A percentile compares a stretch with the other conserved stretches of the same genome.
Evolutionary conservation across 37 sponge, comb jelly and placozoan genomes (phyloP).

Genomic region (Diacarnus erythraeanus): DNA sequence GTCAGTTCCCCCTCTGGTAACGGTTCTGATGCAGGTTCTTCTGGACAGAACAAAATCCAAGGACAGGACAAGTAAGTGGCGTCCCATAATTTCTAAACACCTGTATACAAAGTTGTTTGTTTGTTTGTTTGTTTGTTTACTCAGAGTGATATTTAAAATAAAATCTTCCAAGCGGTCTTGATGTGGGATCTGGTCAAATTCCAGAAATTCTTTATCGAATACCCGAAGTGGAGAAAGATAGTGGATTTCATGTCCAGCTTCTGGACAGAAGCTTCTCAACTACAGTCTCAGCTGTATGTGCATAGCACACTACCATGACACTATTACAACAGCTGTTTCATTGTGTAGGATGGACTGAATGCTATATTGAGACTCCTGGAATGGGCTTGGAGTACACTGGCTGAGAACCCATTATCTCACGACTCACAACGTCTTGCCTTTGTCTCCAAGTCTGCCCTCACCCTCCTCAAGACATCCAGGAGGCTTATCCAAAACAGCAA

Average conservation of each 20-base stretch:
- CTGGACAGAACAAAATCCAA: slow-evolving; percentile 50
- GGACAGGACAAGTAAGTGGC: slow-evolving; percentile 77
- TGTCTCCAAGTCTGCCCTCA: slow-evolving; percentile 56
- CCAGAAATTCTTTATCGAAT: slow-evolving; percentile 77
- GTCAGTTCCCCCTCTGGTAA: too few relatives aligned
- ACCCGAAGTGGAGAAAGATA: slow-evolving; percentile 48
- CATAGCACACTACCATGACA: too few relatives aligned
- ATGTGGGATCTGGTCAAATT: slow-evolving; percentile 88
- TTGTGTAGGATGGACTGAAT: slow-evolving; percentile 64
- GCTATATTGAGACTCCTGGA: slow-evolving; percentile 71
- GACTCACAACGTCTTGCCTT: slow-evolving; percentile 33
- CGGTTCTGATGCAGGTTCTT: slow-evolving; percentile 72
- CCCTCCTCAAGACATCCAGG: slow-evolving; percentile 60
- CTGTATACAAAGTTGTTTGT: neutral
- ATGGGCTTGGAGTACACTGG: slow-evolving; percentile 66
- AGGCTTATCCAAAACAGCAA: slow-evolving; percentile 65
- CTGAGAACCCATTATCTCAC: neutral
- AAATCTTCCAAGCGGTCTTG: slow-evolving; percentile 68
- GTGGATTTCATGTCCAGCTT: slow-evolving; percentile 48
- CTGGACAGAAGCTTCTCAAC: slow-evolving; percentile 64
- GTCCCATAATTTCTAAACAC: too few relatives aligned
- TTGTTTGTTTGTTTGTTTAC: neutral
- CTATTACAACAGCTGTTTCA: too few relatives aligned
- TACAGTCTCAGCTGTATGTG: slow-evolving; percentile 69
- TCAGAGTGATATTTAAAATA: slow-evolving; percentile 82